Evolutionary conservation across 2,113 vertebrate species (phyloP), one percentile per base, ranked within the genome.

Genomic region (Dasyornis broadbenti): DNA sequence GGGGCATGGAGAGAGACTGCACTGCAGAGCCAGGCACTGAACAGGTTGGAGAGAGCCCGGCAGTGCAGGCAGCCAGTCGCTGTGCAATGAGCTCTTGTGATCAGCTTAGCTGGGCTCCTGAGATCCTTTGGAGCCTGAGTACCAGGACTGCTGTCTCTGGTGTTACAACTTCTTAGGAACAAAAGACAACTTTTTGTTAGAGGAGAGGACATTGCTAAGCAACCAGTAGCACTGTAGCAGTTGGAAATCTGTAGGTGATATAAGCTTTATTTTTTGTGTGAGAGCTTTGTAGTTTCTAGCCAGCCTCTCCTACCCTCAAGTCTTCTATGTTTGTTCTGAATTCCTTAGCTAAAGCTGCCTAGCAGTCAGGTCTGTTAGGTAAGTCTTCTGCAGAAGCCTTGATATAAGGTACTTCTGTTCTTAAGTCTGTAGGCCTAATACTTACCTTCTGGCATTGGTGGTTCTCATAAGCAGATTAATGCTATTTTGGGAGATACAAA

Each of bases 11-110:
- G 22, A 9, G 60, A 50, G 60, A 3, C 4, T 11, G 35, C 2
- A 2, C 18, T 72, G 79, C 13, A 8, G 6, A 31, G 65, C 16
- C 22, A 21, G 16, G 26, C 15, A 24, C 8, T 0, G 13, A 65
- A 54, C 27, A 53, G 2, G 14, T 0, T 35, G 21, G 21, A 19
- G n/a, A 27, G 26, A 47, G 8, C 22, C 1, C 3, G 50, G 44
- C 39, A n/a, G 54, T 4, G 39, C 24, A 27, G 40, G 18, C 33
- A 53, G 27, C 6, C 1, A 0, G 22, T 27, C 10, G 4, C 9
- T 21, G 35, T 59, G 65, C 80, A 18, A 16, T 6, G 44, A 40
- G 19, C 37, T 15, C 28, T 33, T 20, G 7, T 22, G 4, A 4
- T 33, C 45, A 44, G 21, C 9, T 49, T 15, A 4, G 1, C 44